These are phyloP conservation scores for Drosophila leontia DNA, from an alignment of 1,140 invertebrate genomes.

Conservation along the genomic window DNA sequence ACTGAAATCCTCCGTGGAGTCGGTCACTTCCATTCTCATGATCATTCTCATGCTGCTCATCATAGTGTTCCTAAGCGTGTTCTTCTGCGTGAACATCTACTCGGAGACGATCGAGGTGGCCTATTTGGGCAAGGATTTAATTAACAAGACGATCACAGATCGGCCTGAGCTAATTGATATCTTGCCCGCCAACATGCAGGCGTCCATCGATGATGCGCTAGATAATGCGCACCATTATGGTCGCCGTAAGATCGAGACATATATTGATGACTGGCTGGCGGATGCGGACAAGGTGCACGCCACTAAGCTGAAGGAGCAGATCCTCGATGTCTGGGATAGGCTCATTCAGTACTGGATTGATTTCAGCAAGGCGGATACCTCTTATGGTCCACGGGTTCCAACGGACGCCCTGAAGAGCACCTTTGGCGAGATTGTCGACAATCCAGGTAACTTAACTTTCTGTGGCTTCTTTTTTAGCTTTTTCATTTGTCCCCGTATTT, in stretches of 20 bases:
- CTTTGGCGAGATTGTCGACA: constrained; percentile 85
- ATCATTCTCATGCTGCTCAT: constrained; percentile 89
- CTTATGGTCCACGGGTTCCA: constrained; percentile 89
- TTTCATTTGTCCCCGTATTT: constrained; percentile 43
- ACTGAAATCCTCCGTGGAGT: constrained; percentile 87
- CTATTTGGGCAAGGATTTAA: constrained; percentile 93
- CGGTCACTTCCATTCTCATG: constrained; percentile 87
- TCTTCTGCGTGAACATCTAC: constrained; percentile 91
- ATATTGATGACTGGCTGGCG: constrained; percentile 88
- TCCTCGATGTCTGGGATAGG: constrained; percentile 96
- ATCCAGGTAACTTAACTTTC: constrained; percentile 65
- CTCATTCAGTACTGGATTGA: constrained; percentile 96
- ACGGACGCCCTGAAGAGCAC: constrained; percentile 89
- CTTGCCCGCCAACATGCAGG: constrained; percentile 90
- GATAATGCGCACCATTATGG: constrained; percentile 97
- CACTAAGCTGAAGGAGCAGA: constrained; percentile 94
- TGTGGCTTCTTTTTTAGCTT: constrained; percentile 3
- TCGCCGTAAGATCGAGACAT: constrained; percentile 81
- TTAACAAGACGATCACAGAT: constrained; percentile 95
- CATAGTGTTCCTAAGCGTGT: constrained; percentile 85
- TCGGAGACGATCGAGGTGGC: constrained; percentile 97
- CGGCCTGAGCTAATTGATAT: constrained; percentile 93
- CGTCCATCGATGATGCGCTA: constrained; percentile 91
- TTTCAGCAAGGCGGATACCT: constrained; percentile 85
- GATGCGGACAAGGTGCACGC: constrained; percentile 93